These are phyloP conservation scores for Festucalex cinctus DNA, from an alignment of 2,113 vertebrate species.

Conservation along the genomic window DNA sequence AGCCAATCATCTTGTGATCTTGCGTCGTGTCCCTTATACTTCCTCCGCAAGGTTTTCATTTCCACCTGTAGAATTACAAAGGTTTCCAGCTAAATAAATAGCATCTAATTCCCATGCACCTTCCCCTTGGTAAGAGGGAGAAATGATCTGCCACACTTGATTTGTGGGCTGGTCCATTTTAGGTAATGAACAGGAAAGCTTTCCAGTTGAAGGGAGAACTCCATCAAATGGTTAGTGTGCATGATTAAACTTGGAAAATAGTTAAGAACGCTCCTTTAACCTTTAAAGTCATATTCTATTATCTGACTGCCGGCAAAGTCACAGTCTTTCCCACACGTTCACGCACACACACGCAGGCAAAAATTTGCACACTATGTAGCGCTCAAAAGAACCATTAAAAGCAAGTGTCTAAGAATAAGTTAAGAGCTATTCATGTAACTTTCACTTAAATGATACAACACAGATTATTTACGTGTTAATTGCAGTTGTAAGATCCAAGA, in stretches of 20 bases:
- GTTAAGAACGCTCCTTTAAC: conserved; percentile 55
- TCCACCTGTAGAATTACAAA: conserved; percentile 48
- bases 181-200: conserved; percentile 61
- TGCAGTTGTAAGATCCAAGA: too few relatives aligned
- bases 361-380: conserved; percentile 6
- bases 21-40: conserved; percentile 13
- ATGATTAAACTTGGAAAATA: conserved; percentile 61
- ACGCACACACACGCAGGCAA: conserved; percentile 1
- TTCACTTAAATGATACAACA: conserved; percentile 2
- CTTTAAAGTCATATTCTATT: conserved; percentile 59
- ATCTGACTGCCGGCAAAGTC: conserved; percentile 29
- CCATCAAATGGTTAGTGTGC: conserved; percentile 49
- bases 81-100: conserved; percentile 70
- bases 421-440: conserved; percentile 34
- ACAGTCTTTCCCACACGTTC: background rate
- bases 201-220: conserved; percentile 30
- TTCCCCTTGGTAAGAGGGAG: conserved; percentile 45
- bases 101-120: conserved; percentile 66
- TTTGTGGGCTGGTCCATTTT: conserved; percentile 65
- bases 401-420: conserved; percentile 15
- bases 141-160: conserved; percentile 64
- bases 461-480: background rate
- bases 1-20: conserved; percentile 29
- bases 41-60: conserved; percentile 10
- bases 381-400: conserved; percentile 28